Evolutionary conservation across 2,113 vertebrate genomes (phyloP), one percentile per base, ranked within the genome.

Genomic region (Oplegnathus fasciatus): DNA sequence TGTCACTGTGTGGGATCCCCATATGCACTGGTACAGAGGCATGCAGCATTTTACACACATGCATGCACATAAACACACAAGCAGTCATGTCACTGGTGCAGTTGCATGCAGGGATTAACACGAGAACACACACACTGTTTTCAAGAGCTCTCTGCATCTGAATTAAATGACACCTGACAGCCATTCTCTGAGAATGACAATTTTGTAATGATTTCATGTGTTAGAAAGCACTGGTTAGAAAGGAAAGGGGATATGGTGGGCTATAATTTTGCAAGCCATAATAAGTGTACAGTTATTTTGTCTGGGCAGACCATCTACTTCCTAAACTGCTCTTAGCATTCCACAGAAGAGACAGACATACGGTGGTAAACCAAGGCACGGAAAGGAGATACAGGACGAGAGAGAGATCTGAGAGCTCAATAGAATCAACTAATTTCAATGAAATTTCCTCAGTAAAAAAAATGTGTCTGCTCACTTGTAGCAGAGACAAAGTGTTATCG

Each of bases 21-120:
- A 57, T 4, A 30, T n/a, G 61, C 70, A 17, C 68, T 60, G 87
- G 79, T 68, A 65, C 72, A 62, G 72, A 82, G 58, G 58, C 70
- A 79, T 65, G 70, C 75, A 62, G 76, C 74, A 68, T 75, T 85
- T 90, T 70, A 71, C 78, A 86, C 88, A 86, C 85, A 87, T 80
- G 80, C 84, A 87, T 73, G 78, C 81, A 85, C 88, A 86, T 75
- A 88, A 86, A 89, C 87, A 92, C 80, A 76, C 74, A 66, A 55
- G 37, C 78, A 91, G 55, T 65, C 82, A 86, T 60, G 66, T 60
- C 55, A 42, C 48, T 52, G 66, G 22, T 58, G 42, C 34, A 14
- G 62, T 30, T 52, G 32, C 79, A 82, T 80, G 42, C 40, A 13
- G 60, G 46, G 30, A 83, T 80, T 74, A 70, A 70, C 44, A 65